A percentile compares a stretch with the other conserved stretches of the same genome.
Conservation (phyloP, 2,797 vertebrate genomes). For the Enteromius treurensis region DNA sequence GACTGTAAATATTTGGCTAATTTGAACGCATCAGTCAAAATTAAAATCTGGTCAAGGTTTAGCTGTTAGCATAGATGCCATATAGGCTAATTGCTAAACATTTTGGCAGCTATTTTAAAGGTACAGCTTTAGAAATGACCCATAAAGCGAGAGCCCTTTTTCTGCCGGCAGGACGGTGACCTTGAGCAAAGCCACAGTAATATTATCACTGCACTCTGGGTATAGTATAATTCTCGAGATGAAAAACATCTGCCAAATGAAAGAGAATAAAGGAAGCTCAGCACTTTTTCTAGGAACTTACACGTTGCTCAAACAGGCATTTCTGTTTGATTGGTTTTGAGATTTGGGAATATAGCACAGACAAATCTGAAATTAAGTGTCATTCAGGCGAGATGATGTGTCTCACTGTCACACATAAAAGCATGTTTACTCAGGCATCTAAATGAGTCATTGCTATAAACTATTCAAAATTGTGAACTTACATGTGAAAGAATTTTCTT, state of each 20-base stretch:
- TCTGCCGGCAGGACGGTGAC: background rate
- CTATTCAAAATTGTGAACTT: background rate
- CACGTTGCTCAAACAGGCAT: slow-evolving; percentile 55
- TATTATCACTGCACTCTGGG: background rate
- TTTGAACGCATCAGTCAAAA: background rate
- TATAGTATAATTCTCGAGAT: slow-evolving; percentile 6
- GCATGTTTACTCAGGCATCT: background rate
- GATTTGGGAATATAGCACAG: slow-evolving; percentile 50
- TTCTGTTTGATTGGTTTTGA: slow-evolving; percentile 56
- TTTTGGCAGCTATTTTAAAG: background rate
- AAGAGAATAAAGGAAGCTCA: slow-evolving; percentile 16
- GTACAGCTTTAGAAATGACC: background rate
- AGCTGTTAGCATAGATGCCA: background rate
- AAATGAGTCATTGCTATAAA: background rate
- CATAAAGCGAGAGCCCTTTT: background rate
- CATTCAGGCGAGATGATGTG: slow-evolving; percentile 29
- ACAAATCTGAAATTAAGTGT: slow-evolving; percentile 28
- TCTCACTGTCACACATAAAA: background rate
- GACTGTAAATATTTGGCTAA: background rate
- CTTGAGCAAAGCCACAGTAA: slow-evolving; percentile 8
- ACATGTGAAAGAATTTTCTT: background rate
- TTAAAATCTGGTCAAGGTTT: background rate
- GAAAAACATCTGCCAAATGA: slow-evolving; percentile 32
- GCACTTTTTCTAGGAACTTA: slow-evolving; percentile 25
- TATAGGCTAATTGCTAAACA: background rate